A percentile compares a stretch with the other conserved stretches of the same genome.
These are phyloP conservation scores for Rhinichthys osculus DNA, from an alignment of 2,797 vertebrate genomes.

Conservation along the genomic window DNA sequence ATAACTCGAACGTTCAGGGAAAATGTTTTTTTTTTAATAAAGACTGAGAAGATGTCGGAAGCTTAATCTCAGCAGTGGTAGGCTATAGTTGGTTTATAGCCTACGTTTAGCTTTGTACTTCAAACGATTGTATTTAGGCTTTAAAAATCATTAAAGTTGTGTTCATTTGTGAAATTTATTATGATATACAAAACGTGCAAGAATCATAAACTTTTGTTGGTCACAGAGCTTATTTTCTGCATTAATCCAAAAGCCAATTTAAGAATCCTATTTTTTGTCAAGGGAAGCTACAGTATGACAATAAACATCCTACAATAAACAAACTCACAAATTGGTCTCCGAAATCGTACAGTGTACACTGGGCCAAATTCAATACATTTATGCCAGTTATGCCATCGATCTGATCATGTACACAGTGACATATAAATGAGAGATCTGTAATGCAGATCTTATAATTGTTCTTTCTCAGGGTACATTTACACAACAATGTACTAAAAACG, in stretches of 20 bases:
- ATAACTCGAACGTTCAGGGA: background rate
- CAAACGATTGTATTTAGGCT: background rate
- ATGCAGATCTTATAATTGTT: background rate
- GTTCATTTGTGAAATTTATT: too few relatives aligned
- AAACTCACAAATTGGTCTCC: background rate
- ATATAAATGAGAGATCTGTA: background rate
- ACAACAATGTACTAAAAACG: too few relatives aligned
- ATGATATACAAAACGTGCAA: too few relatives aligned
- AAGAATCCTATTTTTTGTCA: background rate
- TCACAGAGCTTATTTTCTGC: background rate
- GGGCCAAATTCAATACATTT: background rate
- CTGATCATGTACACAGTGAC: background rate
- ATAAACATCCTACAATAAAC: background rate
- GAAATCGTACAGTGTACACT: background rate
- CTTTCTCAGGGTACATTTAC: background rate
- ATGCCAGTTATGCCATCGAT: background rate
- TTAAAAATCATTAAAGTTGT: too few relatives aligned
- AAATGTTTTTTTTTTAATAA: background rate
- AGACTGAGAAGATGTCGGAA: background rate
- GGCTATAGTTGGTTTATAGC: background rate
- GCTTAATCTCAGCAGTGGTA: background rate
- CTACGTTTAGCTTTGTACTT: background rate
- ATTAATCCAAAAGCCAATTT: background rate
- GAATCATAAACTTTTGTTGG: too few relatives aligned
- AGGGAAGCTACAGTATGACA: background rate